Evolutionary conservation across 2,113 vertebrate genomes (phyloP).

Genomic region (Rhabdomys dilectus): DNA sequence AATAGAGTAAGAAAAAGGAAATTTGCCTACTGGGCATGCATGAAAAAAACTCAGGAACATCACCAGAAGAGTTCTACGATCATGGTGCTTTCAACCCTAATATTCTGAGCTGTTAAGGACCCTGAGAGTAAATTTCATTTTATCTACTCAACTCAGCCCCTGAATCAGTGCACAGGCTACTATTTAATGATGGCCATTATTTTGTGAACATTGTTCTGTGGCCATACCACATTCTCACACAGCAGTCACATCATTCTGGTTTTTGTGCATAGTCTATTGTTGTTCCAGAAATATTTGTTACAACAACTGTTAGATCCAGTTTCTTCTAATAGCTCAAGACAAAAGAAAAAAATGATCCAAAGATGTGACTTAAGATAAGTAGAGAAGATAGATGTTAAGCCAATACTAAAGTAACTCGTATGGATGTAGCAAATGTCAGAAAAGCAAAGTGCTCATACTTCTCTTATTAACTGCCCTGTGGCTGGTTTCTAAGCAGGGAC

Average conservation of each 20-base stretch:
- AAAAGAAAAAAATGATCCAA: not conserved
- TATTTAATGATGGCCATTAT: not conserved
- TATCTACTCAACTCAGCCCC: not conserved
- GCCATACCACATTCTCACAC: not conserved
- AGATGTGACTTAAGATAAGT: not conserved
- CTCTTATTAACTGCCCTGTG: not conserved
- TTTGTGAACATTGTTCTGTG: too few species aligned
- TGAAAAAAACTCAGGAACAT: not conserved
- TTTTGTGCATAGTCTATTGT: not conserved
- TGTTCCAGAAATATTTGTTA: not conserved
- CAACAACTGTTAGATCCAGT: not conserved
- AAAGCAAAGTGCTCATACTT: not conserved
- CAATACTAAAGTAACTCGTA: not conserved
- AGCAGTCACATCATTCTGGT: not conserved
- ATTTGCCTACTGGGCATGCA: rapidly evolving
- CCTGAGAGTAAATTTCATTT: not conserved
- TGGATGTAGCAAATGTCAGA: not conserved
- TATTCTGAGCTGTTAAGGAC: not conserved
- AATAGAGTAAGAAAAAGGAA: not conserved
- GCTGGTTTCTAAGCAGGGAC: not conserved
- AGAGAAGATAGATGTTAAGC: not conserved
- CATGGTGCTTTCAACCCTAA: not conserved
- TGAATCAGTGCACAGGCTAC: not conserved
- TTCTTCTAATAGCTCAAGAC: not conserved
- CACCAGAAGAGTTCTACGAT: not conserved